Base-by-base conservation (phyloP, 2,888 invertebrate genomes). In the Eremobia ochroleuca region DNA sequence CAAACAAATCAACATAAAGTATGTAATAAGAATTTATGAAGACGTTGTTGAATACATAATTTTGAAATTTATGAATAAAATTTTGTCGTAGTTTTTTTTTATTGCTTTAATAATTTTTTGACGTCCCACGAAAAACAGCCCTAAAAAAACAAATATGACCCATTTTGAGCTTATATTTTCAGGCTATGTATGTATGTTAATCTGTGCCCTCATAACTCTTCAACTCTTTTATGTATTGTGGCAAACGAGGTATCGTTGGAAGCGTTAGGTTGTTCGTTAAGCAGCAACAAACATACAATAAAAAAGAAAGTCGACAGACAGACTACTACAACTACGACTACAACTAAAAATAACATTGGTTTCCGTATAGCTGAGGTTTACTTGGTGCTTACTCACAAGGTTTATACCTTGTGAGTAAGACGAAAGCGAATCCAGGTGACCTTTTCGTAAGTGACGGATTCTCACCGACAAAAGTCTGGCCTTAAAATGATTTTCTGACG, bases 51-150 rank as follows among this genome's bases (percentile, higher is more conserved):
- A 73, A 83, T 81, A 75, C 40, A 65, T 82, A 71, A 28, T 76
- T 65, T 81, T 28, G 73, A 68, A 79, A 75, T 55, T 84, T 9
- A 85, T 84, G 40, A 88, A 79, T 85, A 87, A 85, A 62, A 83
- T 37, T 40, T 65, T 65, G 40, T 65, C 40, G n/a, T 65, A 65
- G 40, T 11, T 28, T 21, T 43, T 11, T n/a, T n/a, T 18, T 6
- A 49, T 67, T 67, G 25, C 49, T 49, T 67, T 31, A 18, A 31
- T n/a, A 49, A 49, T 0, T n/a, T 67, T 52, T 52, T 34, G 34
- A 5, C n/a, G 25, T 34, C 25, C 3, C 31, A n/a, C 49, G 9
- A 49, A n/a, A 67, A 49, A 67, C 25, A 46, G 15, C 4, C 25
- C 31, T 5, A 67, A 2, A 49, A 67, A 46, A 46, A 31, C 4